Conservation (phyloP, 2,797 vertebrate species). For the Typhlichthys eigenmanni region DNA sequence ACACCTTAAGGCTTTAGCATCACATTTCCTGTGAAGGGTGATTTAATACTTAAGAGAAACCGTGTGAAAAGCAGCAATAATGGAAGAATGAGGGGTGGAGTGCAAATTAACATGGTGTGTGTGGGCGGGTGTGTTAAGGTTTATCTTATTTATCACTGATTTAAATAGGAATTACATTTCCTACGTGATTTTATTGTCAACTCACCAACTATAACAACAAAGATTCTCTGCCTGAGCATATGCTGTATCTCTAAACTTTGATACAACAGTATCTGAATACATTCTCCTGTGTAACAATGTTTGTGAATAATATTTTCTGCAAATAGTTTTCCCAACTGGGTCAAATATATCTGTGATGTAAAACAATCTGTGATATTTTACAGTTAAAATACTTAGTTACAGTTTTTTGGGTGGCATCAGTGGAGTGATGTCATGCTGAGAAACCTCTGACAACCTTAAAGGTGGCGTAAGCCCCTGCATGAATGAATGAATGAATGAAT, state of each 20-base stretch:
- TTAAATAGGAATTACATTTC: background rate
- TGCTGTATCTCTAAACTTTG: background rate
- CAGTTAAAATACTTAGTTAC: background rate
- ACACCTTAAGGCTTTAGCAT: constrained; percentile 41
- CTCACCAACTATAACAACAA: background rate
- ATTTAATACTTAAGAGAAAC: constrained; percentile 54
- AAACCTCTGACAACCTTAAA: no score
- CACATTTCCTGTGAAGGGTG: constrained; percentile 59
- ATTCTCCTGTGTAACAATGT: constrained; percentile 43
- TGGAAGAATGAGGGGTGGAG: constrained; percentile 29
- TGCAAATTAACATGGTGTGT: background rate
- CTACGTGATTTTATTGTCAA: background rate
- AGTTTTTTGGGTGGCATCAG: no score
- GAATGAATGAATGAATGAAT: no score
- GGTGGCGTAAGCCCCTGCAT: no score
- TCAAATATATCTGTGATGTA: background rate
- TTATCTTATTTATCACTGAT: background rate
- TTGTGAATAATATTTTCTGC: constrained; percentile 31
- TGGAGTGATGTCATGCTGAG: no score
- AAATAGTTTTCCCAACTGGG: constrained; percentile 2
- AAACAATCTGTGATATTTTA: background rate
- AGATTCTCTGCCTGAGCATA: background rate
- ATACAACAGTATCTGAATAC: constrained; percentile 24
- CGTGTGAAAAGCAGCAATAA: constrained; percentile 51
- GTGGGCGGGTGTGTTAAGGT: background rate